Evolutionary conservation across 2,797 vertebrate genomes (phyloP), one percentile per base, ranked within the genome.

Genomic region (Tapera naevia): DNA sequence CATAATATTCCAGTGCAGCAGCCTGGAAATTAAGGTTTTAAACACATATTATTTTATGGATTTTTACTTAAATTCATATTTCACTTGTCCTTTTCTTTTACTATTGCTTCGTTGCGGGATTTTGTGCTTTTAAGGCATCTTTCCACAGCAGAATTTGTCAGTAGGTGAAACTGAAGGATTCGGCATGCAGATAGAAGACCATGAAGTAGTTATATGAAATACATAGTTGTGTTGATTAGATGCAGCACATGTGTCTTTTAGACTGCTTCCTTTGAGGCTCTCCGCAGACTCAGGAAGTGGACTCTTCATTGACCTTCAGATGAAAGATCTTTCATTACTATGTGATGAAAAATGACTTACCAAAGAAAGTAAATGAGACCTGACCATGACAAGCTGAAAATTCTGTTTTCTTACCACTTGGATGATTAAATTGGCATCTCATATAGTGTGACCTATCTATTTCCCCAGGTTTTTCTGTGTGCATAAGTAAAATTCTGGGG

Each of bases 321-420:
- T 92, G 92, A 93, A 91, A 93, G 65, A 81, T 83, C 62, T 95
- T 95, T 95, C 88, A 89, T 94, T 96, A 89, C 76, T 83, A 25
- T 78, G 54, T 91, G 82, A 91, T 95, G 93, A 96, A 94, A 95
- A 96, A 92, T 91, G 73, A 74, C 72, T 95, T 94, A 80, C 28
- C 65, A 86, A 95, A 88, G 88, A 79, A 94, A 95, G 91, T 74
- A 95, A 95, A 94, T 86, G 65, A 92, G 62, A 25, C 87, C 66
- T 93, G 85, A 86, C 82, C 79, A 65, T 65, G 80, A 92, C 89
- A 94, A 88, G 54, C 88, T 88, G 76, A 87, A 93, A 95, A 95
- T 86, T 92, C 89, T 92, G 82, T 86, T 94, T 92, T 95, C 85
- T 89, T 95, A 81, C 84, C 88, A 88, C 80, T 86, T 69, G 43